Base-by-base conservation (phyloP, 1,140 invertebrate species). In the Drosophila nigromelanica region DNA sequence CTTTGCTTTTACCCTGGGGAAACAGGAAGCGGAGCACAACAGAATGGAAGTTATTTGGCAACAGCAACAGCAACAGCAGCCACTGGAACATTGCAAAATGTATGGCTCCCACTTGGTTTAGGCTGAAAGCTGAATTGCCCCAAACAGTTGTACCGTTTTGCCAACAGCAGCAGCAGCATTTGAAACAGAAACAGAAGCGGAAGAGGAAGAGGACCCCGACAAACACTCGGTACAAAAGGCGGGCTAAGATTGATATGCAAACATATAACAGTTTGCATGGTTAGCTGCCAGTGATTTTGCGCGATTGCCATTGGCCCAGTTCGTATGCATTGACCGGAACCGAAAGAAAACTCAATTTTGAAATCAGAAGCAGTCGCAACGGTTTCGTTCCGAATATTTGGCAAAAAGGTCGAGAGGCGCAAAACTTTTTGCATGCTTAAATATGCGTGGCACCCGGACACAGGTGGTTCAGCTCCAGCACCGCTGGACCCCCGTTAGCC, bases 211-310 rank as follows among this genome's bases (percentile, higher is more conserved):
- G 7, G 6, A 1, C 2, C 3, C 10, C 21, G 50, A 42, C 4
- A 54, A 27, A 27, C 27, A 27, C 30, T 12, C 15, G 27, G 6
- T 21, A 4, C 21, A 24, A 52, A 52, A 40, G 18, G 18, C 56
- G 58, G 40, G 30, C 48, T 68, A 70, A 82, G 83, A 89, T 89
- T 89, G 83, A 89, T 89, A 81, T 89, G 83, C 85, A 70, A 76
- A 82, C 83, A 89, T 82, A 85, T 85, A 71, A 67, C 73, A 78
- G 72, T 75, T 79, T 79, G 75, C 77, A 76, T 51, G 71, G 78
- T 72, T 89, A 72, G 77, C 69, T 75, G 71, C 42, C 76, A 54
- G 43, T 81, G 78, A 86, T 86, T 86, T 78, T 71, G 30, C 60
- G 59, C 56, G 55, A 33, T 55, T 54, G 70, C 56, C 60, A 66